Percentiles rank a stretch among this genome's conserved stretches.
phyloP scores from a whole-genome alignment of 1,140 invertebrate species.

The Drosophila setifemur region DNA sequence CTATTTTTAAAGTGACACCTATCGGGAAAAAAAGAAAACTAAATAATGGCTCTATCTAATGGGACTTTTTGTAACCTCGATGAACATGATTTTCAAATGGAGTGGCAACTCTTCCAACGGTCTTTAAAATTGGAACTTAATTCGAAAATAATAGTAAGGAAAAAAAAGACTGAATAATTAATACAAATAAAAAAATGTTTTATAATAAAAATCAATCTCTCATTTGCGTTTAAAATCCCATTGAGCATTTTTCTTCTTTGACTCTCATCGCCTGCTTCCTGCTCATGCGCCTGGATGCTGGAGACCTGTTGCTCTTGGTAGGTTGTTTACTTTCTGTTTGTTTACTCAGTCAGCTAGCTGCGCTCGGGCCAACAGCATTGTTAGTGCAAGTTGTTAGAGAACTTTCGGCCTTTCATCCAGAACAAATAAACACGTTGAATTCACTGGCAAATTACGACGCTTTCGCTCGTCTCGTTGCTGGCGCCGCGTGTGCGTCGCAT shows the following conservation, averaged over 20 bases:
- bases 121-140: neutral
- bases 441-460: conserved; percentile 2
- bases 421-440: conserved; percentile 23
- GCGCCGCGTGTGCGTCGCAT: conserved; percentile 28
- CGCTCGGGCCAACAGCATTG: conserved; percentile 44
- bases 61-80: too few relatives aligned
- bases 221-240: neutral
- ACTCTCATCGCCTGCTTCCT: neutral
- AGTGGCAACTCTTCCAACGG: neutral
- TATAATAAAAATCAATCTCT: neutral
- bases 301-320: conserved; percentile 52
- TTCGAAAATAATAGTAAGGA: too few relatives aligned
- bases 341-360: conserved; percentile 57
- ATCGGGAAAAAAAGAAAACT: too few relatives aligned
- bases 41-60: too few relatives aligned
- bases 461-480: conserved; percentile 9
- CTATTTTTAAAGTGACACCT: too few relatives aligned
- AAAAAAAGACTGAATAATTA: too few relatives aligned
- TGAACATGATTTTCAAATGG: neutral
- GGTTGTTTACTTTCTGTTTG: conserved; percentile 34
- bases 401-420: neutral
- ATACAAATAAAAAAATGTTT: neutral
- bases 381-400: conserved; percentile 4
- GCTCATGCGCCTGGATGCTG: conserved; percentile 67
- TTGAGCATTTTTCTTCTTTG: too few relatives aligned